These are phyloP conservation scores for Shinisaurus crocodilurus DNA, from an alignment of 2,113 vertebrate species.

Conservation along the genomic window DNA sequence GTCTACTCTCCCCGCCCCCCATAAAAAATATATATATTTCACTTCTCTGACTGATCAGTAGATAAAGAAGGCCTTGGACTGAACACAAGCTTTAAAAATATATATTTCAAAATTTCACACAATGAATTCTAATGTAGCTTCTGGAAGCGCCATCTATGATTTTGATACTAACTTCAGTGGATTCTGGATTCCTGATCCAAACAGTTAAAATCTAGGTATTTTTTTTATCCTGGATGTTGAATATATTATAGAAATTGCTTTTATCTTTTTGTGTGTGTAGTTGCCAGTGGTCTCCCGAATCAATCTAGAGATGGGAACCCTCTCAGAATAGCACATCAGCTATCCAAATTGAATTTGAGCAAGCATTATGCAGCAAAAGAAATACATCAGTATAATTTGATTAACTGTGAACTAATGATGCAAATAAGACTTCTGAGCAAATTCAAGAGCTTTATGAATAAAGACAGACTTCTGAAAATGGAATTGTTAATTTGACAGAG, in stretches of 20 bases:
- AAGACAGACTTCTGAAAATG: background rate
- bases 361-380: background rate
- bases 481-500: background rate
- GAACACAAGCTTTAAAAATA: background rate
- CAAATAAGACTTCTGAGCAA: constrained; percentile 4
- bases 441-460: background rate
- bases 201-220: background rate
- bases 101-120: background rate
- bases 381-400: background rate
- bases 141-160: background rate
- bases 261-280: background rate
- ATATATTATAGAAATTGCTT: too few relatives aligned
- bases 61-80: background rate
- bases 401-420: constrained; percentile 3
- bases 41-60: background rate
- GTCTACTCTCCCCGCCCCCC: background rate
- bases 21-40: background rate
- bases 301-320: background rate
- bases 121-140: background rate
- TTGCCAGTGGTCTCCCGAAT: background rate
- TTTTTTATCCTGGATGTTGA: background rate
- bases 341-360: background rate
- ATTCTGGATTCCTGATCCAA: background rate
- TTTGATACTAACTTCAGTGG: background rate
- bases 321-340: background rate